Evolutionary conservation across 2,113 vertebrate genomes (phyloP).

Genomic region (Neodon shergylaensis): DNA sequence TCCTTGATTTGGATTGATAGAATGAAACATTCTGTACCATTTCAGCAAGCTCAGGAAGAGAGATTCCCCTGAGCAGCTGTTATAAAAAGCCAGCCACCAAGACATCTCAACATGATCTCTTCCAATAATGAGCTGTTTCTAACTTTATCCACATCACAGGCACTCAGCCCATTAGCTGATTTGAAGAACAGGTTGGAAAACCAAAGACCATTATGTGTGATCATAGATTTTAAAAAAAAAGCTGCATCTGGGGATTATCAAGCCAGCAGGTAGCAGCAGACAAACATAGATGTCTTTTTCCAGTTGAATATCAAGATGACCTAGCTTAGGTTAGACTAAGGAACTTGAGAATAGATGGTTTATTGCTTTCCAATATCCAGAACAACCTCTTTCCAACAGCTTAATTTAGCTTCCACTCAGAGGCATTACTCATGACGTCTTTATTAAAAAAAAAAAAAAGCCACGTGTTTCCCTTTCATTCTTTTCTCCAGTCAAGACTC

Average conservation of each 20-base stretch:
- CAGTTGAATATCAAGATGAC: slow-evolving; percentile 25
- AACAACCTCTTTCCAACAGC: neutral
- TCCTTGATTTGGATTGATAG: slow-evolving; percentile 20
- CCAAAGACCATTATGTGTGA: slow-evolving; percentile 51
- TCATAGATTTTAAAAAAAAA: slow-evolving; percentile 47
- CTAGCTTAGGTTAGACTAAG: slow-evolving; percentile 39
- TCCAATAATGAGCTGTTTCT: slow-evolving; percentile 76
- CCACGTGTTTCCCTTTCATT: neutral
- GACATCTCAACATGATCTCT: slow-evolving; percentile 64
- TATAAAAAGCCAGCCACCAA: slow-evolving; percentile 54
- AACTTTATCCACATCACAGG: slow-evolving; percentile 73
- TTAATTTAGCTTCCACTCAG: slow-evolving; percentile 61
- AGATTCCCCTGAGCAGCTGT: slow-evolving; percentile 65
- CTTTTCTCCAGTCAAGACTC: slow-evolving; percentile 51
- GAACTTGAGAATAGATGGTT: slow-evolving; percentile 11
- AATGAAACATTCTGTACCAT: slow-evolving; percentile 38
- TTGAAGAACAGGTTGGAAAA: slow-evolving; percentile 50
- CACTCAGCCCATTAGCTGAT: slow-evolving; percentile 57
- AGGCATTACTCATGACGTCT: slow-evolving; percentile 55
- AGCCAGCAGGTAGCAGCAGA: slow-evolving; percentile 52
- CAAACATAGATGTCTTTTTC: slow-evolving; percentile 51
- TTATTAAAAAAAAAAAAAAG: slow-evolving; percentile 35
- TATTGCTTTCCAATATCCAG: neutral
- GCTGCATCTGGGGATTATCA: slow-evolving; percentile 57
- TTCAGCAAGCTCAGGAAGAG: slow-evolving; percentile 2